A percentile compares a stretch with the other conserved stretches of the same genome.
phyloP scores from a whole-genome alignment of 2,113 vertebrate genomes.

The Lanius collurio region DNA sequence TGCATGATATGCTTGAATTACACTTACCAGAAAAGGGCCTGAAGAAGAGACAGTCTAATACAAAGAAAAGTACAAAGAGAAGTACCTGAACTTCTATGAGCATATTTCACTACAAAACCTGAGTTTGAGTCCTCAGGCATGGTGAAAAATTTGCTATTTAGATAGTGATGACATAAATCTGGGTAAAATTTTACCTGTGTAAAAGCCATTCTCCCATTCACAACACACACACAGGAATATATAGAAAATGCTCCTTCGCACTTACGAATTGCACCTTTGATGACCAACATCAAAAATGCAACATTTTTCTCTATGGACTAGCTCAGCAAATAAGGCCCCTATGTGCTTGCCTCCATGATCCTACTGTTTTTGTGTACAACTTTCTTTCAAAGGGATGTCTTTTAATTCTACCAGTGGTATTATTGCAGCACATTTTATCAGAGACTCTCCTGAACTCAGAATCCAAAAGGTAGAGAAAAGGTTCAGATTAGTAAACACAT shows the following conservation, averaged over 20 bases:
- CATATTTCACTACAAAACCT: not conserved
- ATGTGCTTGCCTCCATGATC: not conserved
- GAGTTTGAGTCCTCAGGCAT: not conserved
- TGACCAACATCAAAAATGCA: not conserved
- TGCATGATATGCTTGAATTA: not conserved
- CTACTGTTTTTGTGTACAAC: not conserved
- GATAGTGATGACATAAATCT: not conserved
- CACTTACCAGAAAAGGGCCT: not conserved
- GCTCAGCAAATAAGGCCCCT: not conserved
- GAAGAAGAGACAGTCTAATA: not conserved
- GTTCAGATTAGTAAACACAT: not conserved
- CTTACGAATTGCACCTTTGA: not conserved
- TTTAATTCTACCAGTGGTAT: not conserved
- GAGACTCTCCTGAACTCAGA: not conserved
- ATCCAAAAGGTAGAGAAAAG: not conserved
- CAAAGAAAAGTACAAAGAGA: not conserved
- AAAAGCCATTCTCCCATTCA: not conserved
- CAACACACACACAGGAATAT: not conserved
- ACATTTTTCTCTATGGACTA: not conserved
- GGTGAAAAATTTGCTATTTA: not conserved
- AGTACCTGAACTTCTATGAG: not conserved
- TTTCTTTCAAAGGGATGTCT: not conserved
- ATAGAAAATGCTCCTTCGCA: not conserved
- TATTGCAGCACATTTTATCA: not conserved
- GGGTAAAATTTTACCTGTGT: not conserved